Evolutionary conservation across 2,113 vertebrate species (phyloP).

Genomic region (human): GRCh38 chr2:126117501-126118000

Average conservation of each 20-base stretch:
- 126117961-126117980: background rate
- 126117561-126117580: background rate
- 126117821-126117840: background rate
- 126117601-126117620: background rate
- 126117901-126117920: too few species aligned
- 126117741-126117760: background rate
- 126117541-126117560: background rate
- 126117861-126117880: background rate
- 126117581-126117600: background rate
- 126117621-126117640: background rate
- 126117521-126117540: background rate
- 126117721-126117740: background rate
- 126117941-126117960: fast-evolving
- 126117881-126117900: background rate
- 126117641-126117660: background rate
- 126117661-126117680: background rate
- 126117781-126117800: background rate
- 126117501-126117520: background rate
- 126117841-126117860: background rate
- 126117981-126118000: background rate
- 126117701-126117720: background rate
- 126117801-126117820: background rate
- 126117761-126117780: background rate
- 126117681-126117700: background rate
- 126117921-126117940: background rate